Conservation (phyloP, 1,140 invertebrate genomes). For the Cotesia vestalis region DNA sequence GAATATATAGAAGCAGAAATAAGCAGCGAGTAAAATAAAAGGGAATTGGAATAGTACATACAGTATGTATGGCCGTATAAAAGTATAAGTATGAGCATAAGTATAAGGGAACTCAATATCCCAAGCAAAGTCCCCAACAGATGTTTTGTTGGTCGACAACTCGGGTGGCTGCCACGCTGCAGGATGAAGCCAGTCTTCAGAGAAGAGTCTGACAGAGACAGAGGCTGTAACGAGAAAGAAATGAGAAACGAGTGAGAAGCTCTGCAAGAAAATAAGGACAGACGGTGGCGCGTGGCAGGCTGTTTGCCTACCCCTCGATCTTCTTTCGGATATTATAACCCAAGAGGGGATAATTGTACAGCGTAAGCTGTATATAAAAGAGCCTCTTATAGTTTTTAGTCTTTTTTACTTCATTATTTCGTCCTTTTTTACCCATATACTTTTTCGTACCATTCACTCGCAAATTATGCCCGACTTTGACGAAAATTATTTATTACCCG, state of each 20-base stretch:
- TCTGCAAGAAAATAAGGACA: constrained; percentile 7
- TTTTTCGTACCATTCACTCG: too few species aligned
- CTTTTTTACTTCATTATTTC: constrained; percentile 4
- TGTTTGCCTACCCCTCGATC: constrained; percentile 32
- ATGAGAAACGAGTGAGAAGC: constrained; percentile 4
- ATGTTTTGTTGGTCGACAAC: constrained; percentile 23
- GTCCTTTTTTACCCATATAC: not conserved
- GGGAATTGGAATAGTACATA: constrained; percentile 4
- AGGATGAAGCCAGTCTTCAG: constrained; percentile 17
- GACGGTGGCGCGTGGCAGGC: constrained; percentile 36
- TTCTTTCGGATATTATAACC: constrained; percentile 1
- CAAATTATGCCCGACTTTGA: too few species aligned
- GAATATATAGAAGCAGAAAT: too few species aligned
- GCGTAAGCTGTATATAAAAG: constrained; percentile 7
- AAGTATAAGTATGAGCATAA: too few species aligned
- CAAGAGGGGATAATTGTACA: constrained; percentile 5
- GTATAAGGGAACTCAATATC: too few species aligned
- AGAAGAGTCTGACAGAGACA: not conserved
- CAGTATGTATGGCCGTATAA: too few species aligned
- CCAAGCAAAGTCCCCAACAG: constrained; percentile 26
- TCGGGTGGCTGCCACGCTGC: constrained; percentile 21
- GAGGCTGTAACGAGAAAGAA: constrained; percentile 1
- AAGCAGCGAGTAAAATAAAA: constrained; percentile 1
- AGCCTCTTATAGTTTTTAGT: not conserved
- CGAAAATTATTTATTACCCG: too few species aligned